Evolutionary conservation across 2,797 vertebrate genomes (phyloP).

Genomic region (Enteromius argenteus): DNA sequence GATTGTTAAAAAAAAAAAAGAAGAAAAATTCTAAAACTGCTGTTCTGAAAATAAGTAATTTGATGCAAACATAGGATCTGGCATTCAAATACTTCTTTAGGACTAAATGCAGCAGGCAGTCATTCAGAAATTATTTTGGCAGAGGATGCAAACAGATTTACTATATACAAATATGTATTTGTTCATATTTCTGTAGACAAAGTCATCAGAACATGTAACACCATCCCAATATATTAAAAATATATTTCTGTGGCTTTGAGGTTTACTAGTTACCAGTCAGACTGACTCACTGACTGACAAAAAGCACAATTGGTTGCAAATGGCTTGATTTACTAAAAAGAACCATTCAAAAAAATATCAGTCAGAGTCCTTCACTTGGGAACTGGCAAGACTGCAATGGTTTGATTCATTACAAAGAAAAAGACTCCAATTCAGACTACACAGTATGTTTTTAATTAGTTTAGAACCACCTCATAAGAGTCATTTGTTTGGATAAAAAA

Average conservation of each 20-base stretch:
- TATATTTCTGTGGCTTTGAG: neutral
- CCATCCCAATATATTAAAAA: neutral
- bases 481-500: neutral
- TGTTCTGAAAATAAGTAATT: neutral
- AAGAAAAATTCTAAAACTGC: neutral
- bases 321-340: neutral
- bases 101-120: neutral
- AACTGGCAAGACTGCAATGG: neutral
- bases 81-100: neutral
- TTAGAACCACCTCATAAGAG: neutral
- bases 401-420: neutral
- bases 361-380: neutral
- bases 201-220: neutral
- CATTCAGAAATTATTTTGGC: neutral
- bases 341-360: neutral
- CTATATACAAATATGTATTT: neutral
- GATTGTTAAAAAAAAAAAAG: neutral
- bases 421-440: neutral
- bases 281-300: neutral
- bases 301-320: neutral
- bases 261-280: neutral
- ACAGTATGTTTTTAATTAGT: neutral
- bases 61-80: neutral
- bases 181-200: neutral
- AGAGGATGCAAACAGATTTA: neutral